Percentiles rank a stretch among this genome's conserved stretches.
Conservation (phyloP, 2,113 vertebrate species). For the Aptenodytes patagonicus region DNA sequence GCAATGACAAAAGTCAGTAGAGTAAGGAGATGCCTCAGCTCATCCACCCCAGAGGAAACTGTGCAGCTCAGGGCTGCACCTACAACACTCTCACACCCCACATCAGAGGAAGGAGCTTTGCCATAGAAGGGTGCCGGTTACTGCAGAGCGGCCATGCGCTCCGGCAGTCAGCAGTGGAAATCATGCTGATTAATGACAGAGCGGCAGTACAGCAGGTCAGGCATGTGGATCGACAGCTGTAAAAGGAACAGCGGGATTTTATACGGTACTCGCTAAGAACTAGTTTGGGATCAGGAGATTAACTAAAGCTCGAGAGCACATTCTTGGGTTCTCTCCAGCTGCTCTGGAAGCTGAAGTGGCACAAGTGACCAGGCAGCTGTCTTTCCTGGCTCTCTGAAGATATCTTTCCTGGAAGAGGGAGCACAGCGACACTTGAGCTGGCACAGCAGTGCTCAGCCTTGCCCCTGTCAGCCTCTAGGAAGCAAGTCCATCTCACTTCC, state of each 20-base stretch:
- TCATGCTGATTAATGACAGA: not conserved
- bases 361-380: not conserved
- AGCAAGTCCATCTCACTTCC: not conserved
- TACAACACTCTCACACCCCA: not conserved
- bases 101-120: not conserved
- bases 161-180: not conserved
- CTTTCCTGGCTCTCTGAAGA: not conserved
- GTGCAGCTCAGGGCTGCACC: not conserved
- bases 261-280: not conserved
- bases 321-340: not conserved
- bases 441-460: not conserved
- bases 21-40: not conserved
- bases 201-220: not conserved
- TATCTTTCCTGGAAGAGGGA: not conserved
- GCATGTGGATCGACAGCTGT: not conserved
- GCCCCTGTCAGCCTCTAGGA: not conserved
- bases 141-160: accelerated
- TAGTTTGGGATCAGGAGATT: not conserved
- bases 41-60: not conserved
- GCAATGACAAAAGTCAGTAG: not conserved
- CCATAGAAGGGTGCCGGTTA: accelerated
- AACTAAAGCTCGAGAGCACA: not conserved
- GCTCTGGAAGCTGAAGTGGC: not conserved
- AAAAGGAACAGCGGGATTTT: not conserved
- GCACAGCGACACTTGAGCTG: accelerated